Evolutionary conservation across 2,888 invertebrate genomes (phyloP).

Genomic region (Ichneumon xanthorius): DNA sequence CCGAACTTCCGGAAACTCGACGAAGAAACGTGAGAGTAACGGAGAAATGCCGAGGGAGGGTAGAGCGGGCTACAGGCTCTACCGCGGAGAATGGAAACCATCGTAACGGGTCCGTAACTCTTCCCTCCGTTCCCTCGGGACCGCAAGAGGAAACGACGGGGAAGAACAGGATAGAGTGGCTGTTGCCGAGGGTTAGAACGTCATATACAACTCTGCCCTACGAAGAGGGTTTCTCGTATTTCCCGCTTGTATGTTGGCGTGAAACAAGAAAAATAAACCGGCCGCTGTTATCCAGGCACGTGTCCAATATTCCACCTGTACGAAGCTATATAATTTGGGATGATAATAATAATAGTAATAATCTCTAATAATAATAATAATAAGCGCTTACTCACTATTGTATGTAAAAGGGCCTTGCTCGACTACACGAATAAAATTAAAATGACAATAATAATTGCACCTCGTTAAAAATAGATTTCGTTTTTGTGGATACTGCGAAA

Average conservation of each 20-base stretch:
- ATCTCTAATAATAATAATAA: too few species aligned
- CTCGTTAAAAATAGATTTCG: neutral
- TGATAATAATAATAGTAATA: neutral
- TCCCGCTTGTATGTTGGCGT: slow-evolving; percentile 15
- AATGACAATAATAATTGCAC: neutral
- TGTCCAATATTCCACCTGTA: slow-evolving; percentile 10
- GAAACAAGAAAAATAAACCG: slow-evolving; percentile 38
- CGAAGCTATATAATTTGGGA: neutral
- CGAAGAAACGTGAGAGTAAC: slow-evolving; percentile 46
- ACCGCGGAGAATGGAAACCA: slow-evolving; percentile 62
- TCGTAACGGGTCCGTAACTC: slow-evolving; percentile 75
- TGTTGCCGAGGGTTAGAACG: slow-evolving; percentile 46
- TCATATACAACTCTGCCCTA: slow-evolving; percentile 29
- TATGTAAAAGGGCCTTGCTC: too few species aligned
- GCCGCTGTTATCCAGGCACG: slow-evolving; percentile 22
- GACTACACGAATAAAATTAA: neutral
- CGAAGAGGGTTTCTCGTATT: slow-evolving; percentile 38
- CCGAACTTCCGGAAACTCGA: slow-evolving; percentile 23
- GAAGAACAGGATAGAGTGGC: slow-evolving; percentile 55
- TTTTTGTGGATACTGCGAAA: neutral
- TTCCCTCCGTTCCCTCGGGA: slow-evolving; percentile 77
- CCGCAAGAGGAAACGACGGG: slow-evolving; percentile 52
- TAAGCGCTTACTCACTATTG: too few species aligned
- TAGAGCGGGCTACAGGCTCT: slow-evolving; percentile 21
- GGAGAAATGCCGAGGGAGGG: slow-evolving; percentile 31